Base-by-base conservation (phyloP, 1,140 invertebrate species). In the Drosophila malerkotliana region DNA sequence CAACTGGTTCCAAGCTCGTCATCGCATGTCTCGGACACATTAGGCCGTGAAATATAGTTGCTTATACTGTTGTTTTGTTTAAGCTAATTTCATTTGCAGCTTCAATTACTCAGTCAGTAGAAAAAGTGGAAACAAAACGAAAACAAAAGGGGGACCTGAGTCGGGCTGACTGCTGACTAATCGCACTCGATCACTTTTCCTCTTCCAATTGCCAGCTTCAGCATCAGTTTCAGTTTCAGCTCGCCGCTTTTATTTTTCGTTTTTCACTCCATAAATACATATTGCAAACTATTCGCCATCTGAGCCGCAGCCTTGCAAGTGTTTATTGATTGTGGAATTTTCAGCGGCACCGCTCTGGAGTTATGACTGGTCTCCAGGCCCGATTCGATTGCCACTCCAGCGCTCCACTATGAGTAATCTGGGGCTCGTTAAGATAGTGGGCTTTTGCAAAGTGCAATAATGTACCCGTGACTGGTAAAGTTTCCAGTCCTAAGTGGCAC, bases 11-110 rank as follows among this genome's bases (percentile, higher is more conserved):
- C 59, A 10, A 41, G 12, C 30, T 32, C 21, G 14, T 34, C 24
- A 61, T 83, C 60, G 80, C 80, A 79, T 83, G 80, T 79, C 72
- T 48, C 63, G 52, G 52, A 49, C 66, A 63, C 76, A 83, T 83
- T 84, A 83, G 32, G 37, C 48, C 34, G 34, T 39, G 47, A 52
- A 72, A 32, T 3, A 7, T 47, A 18, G 2, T 59, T 45, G 15
- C 15, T 41, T 14, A 5, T 41, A 45, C 39, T 7, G 52, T 71
- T 53, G 39, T 45, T 72, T 72, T 74, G 71, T 62, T 73, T 73
- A 44, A 59, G 44, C 34, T 79, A 75, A 80, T 80, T 79, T 63
- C 44, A 73, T 63, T 73, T 74, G 68, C 71, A 73, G 71, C 71
- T 72, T 73, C 69, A 72, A 74, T 74, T 74, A 74, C 71, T 56